Evolutionary conservation across 1,140 invertebrate species (phyloP).

Genomic region (Aplysia californica): DNA sequence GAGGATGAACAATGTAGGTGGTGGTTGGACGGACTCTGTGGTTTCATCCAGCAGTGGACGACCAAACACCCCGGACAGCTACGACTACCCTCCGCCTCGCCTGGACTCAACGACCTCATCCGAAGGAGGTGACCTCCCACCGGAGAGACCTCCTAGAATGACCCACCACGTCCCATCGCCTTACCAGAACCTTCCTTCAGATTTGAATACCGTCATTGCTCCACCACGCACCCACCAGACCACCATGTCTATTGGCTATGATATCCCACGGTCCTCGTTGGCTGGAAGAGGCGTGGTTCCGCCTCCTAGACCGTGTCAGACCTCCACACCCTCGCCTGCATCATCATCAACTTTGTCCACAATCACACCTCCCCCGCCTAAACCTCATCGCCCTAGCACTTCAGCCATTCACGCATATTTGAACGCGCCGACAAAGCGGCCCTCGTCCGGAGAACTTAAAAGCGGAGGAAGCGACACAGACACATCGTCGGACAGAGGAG

Average conservation of each 20-base stretch:
- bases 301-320: too few relatives aligned
- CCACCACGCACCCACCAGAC: conserved; percentile 14
- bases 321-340: too few relatives aligned
- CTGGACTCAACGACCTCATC: conserved; percentile 22
- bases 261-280: conserved; percentile 37
- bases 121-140: neutral
- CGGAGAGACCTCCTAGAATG: conserved; percentile 19
- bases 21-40: conserved; percentile 4
- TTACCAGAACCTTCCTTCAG: conserved; percentile 56
- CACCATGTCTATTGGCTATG: conserved; percentile 31
- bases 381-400: neutral
- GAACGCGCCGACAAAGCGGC: conserved; percentile 28
- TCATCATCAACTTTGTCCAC: too few relatives aligned
- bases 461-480: neutral
- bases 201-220: conserved; percentile 35
- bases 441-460: neutral
- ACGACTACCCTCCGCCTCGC: conserved; percentile 42
- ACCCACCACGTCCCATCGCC: conserved; percentile 42
- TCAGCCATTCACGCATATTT: conserved; percentile 18
- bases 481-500: too few relatives aligned
- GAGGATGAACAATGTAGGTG: neutral
- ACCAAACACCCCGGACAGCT: conserved; percentile 20
- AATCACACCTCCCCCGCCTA: neutral
- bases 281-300: too few relatives aligned
- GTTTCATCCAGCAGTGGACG: neutral